phyloP scores from a whole-genome alignment of 2,113 vertebrate genomes.

The Symphodus melops region DNA sequence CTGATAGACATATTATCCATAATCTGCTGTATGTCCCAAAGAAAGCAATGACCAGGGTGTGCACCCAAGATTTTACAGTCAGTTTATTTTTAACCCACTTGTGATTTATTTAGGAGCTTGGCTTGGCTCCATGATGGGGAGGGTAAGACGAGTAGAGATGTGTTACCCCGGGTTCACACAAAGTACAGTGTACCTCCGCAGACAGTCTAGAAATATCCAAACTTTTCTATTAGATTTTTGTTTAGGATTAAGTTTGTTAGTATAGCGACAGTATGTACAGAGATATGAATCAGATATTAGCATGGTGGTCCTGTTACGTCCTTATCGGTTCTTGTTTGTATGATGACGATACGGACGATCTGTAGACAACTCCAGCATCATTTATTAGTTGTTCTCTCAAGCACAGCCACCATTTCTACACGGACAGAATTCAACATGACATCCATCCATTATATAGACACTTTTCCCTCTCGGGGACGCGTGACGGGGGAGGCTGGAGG shows the following conservation, averaged over 20 bases:
- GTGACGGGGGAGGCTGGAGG: too few relatives aligned
- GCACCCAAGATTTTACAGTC: slow-evolving; percentile 24
- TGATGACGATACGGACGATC: not conserved
- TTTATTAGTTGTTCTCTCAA: not conserved
- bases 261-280: too few relatives aligned
- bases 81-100: slow-evolving; percentile 73
- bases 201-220: not conserved
- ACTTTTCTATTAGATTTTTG: too few relatives aligned
- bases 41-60: slow-evolving; percentile 30
- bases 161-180: slow-evolving; percentile 20
- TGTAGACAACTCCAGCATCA: not conserved
- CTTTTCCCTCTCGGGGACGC: too few relatives aligned
- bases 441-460: too few relatives aligned
- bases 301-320: not conserved
- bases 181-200: not conserved
- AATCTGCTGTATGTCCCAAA: slow-evolving; percentile 12
- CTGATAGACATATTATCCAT: slow-evolving; percentile 15
- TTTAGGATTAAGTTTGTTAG: too few relatives aligned
- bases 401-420: not conserved
- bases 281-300: not conserved
- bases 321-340: not conserved
- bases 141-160: slow-evolving; percentile 15
- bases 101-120: slow-evolving; percentile 76
- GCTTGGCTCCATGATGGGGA: slow-evolving; percentile 16
- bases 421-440: not conserved